Evolutionary conservation across 1,140 invertebrate species (phyloP).

Genomic region (Drosophila erecta): DNA sequence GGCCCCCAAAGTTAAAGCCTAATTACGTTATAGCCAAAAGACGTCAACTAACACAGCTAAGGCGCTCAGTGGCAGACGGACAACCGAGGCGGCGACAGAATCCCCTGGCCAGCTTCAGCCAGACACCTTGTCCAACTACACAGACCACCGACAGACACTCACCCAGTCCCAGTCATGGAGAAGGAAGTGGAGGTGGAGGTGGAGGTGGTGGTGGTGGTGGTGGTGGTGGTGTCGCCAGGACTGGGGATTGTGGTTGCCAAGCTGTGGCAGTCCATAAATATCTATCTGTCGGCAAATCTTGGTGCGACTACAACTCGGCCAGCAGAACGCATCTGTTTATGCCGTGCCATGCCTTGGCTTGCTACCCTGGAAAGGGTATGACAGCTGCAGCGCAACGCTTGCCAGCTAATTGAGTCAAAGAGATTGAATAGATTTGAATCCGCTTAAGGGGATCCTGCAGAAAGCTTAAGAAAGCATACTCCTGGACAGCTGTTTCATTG

Average conservation of each 20-base stretch:
- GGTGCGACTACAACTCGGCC: conserved; percentile 25
- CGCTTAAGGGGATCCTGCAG: neutral
- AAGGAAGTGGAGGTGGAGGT: neutral
- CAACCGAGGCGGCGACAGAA: neutral
- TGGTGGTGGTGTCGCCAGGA: neutral
- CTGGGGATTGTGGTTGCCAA: conserved; percentile 17
- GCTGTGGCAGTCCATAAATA: conserved; percentile 70
- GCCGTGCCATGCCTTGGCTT: neutral
- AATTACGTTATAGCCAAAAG: conserved; percentile 59
- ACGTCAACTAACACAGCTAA: conserved; percentile 39
- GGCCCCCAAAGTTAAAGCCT: conserved; percentile 48
- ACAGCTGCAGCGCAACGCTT: neutral
- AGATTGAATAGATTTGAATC: neutral
- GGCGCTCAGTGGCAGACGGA: conserved; percentile 5
- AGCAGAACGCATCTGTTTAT: conserved; percentile 49
- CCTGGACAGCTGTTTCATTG: too few relatives aligned
- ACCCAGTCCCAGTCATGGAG: conserved; percentile 5
- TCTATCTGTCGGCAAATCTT: conserved; percentile 60
- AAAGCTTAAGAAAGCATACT: too few relatives aligned
- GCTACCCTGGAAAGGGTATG: conserved; percentile 11
- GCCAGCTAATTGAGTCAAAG: neutral
- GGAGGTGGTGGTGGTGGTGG: neutral
- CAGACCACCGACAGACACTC: conserved; percentile 45
- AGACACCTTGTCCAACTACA: conserved; percentile 42
- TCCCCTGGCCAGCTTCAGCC: conserved; percentile 23